A percentile compares a stretch with the other conserved stretches of the same genome.
phyloP scores from a whole-genome alignment of 2,797 vertebrate genomes.

The Gymnocypris eckloni region DNA sequence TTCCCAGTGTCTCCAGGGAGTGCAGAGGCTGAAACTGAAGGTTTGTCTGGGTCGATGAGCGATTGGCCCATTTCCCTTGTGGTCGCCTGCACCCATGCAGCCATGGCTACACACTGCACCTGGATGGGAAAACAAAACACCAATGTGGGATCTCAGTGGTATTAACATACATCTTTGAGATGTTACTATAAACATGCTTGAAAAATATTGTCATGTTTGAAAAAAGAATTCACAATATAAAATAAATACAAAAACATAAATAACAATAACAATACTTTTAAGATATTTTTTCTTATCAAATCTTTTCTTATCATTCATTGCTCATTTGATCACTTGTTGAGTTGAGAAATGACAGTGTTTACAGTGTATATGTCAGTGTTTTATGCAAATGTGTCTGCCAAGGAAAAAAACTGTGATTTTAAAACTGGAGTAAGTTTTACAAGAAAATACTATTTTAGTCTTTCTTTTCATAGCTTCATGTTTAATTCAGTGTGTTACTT shows the following conservation, averaged over 20 bases:
- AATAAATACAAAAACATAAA: not conserved
- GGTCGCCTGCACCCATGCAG: conserved; percentile 61
- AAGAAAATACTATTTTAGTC: too few relatives aligned
- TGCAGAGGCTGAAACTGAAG: conserved; percentile 1
- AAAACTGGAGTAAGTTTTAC: too few relatives aligned
- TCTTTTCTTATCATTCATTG: not conserved
- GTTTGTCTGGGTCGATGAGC: conserved; percentile 58
- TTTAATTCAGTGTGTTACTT: not conserved
- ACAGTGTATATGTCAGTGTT: not conserved
- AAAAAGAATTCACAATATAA: not conserved
- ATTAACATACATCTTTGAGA: not conserved
- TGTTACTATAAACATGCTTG: not conserved
- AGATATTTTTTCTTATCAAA: not conserved
- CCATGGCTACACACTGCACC: conserved; percentile 67
- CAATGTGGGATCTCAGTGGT: not conserved
- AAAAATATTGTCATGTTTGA: not conserved
- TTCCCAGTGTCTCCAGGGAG: conserved; percentile 49
- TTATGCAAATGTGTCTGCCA: not conserved
- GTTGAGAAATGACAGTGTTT: not conserved
- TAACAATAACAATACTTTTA: not conserved
- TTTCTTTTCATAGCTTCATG: not conserved
- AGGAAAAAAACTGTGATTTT: too few relatives aligned
- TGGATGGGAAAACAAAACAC: conserved; percentile 45
- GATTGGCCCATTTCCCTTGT: conserved; percentile 60
- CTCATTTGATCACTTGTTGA: not conserved